Base-by-base conservation (phyloP, 2,888 invertebrate species). In the Cynaeus angustus region DNA sequence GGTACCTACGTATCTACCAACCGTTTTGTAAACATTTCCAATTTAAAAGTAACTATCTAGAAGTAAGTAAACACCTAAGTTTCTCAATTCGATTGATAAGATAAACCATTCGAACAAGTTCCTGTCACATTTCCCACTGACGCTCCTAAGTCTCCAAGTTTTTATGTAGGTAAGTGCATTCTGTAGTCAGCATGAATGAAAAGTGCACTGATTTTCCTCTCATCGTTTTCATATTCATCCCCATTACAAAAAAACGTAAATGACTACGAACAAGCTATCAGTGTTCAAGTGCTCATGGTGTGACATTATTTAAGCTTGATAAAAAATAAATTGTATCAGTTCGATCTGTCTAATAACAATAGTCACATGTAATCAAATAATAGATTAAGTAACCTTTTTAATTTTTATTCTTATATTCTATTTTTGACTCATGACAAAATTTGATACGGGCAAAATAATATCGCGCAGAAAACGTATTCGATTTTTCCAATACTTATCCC, bases 61-160 rank as follows among this genome's bases (percentile, higher is more conserved):
- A 13, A 41, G 48, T 43, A 7, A 55, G 62, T 62, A 59, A 62
- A 62, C 62, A 62, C 46, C 56, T 59, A 38, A 66, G 61, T 66
- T 61, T 66, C 55, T 41, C 66, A 70, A 66, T 66, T 70, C 21
- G 33, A 59, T 66, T 53, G 70, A 70, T 70, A 70, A 70, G 66
- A 70, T 70, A 70, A 68, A 48, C 52, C 45, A 56, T 50, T 68
- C 61, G 38, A 56, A 61, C 13, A 43, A 30, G 37, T 14, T 64
- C 38, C 45, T 50, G 48, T 48, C 21, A 37, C 4, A 12, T 26
- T 33, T 46, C 10, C 10, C 33, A 33, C 21, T 13, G 13, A 26
- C 46, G 33, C 30, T 26, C 13, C 46, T 1, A 46, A 13, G 37
- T 41, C 46, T 61, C 26, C 33, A 61, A 48, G 12, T 26, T 46